A percentile compares a stretch with the other conserved stretches of the same genome.
Evolutionary conservation across 2,888 invertebrate genomes (phyloP).

Genomic region (Lathronympha strigana): DNA sequence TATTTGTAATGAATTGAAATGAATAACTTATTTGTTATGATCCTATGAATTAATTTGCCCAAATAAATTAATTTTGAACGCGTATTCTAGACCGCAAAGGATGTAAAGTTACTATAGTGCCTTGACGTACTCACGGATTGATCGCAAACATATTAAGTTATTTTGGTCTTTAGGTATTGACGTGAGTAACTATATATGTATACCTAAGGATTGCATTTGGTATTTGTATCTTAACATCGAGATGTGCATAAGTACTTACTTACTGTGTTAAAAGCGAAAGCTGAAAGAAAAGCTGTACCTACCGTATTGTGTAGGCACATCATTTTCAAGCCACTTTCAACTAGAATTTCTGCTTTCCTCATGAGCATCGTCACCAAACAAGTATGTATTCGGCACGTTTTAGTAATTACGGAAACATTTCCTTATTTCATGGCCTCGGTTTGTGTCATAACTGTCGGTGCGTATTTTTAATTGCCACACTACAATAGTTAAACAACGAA

Average conservation of each 20-base stretch:
- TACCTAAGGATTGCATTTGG: too few species aligned
- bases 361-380: slow-evolving; percentile 1
- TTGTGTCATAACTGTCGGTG: slow-evolving; percentile 27
- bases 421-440: slow-evolving; percentile 13
- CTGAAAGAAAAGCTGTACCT: neutral
- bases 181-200: too few species aligned
- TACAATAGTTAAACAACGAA: slow-evolving; percentile 33
- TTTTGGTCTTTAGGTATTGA: too few species aligned
- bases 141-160: too few species aligned
- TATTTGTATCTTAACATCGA: neutral
- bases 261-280: neutral
- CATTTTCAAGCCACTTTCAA: slow-evolving; percentile 1
- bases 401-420: slow-evolving; percentile 20
- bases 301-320: neutral
- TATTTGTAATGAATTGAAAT: too few species aligned
- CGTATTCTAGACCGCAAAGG: too few species aligned
- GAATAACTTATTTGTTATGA: too few species aligned
- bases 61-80: too few species aligned
- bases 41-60: too few species aligned
- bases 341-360: slow-evolving; percentile 15
- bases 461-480: slow-evolving; percentile 33
- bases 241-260: neutral
- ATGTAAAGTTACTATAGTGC: too few species aligned
- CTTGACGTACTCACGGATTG: too few species aligned
- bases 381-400: slow-evolving; percentile 28